Percentiles rank a stretch among this genome's conserved stretches.
These are phyloP conservation scores for Carcinoscorpius rotundicauda DNA, from an alignment of 1,140 invertebrate species.

Conservation along the genomic window DNA sequence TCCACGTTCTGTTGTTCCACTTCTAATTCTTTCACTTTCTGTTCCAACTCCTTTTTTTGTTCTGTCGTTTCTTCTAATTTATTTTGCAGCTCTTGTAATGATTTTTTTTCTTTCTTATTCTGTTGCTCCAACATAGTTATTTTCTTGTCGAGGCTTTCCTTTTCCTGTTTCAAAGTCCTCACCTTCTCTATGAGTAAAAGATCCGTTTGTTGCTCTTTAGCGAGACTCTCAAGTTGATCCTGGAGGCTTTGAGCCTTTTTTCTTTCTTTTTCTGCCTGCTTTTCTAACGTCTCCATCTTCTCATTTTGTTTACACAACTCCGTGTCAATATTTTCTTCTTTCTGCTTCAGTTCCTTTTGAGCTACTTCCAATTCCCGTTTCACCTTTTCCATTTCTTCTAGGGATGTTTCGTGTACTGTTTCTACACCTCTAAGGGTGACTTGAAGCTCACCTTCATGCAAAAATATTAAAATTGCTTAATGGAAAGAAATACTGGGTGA, in stretches of 20 bases:
- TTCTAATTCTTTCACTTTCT: conserved; percentile 21
- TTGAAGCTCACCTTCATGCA: conserved; percentile 45
- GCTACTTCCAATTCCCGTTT: conserved; percentile 15
- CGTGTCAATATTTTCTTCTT: conserved; percentile 7
- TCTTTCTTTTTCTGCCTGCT: background rate
- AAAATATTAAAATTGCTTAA: no score
- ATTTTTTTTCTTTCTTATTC: conserved; percentile 17
- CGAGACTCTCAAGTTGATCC: background rate
- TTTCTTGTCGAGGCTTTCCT: conserved; percentile 20
- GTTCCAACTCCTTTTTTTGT: conserved; percentile 22
- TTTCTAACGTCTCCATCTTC: background rate
- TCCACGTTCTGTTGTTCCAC: background rate
- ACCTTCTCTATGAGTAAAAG: conserved; percentile 29
- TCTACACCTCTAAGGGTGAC: conserved; percentile 46
- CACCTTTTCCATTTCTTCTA: conserved; percentile 18
- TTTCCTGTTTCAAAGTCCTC: conserved; percentile 23
- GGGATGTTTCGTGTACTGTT: conserved; percentile 36
- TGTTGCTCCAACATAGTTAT: conserved; percentile 22
- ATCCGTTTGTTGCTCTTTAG: background rate
- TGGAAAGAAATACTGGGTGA: no score
- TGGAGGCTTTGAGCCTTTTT: background rate
- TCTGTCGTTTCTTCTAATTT: conserved; percentile 29
- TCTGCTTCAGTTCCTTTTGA: conserved; percentile 14
- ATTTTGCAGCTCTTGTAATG: conserved; percentile 38
- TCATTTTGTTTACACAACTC: background rate